Conservation (phyloP, 2,113 vertebrate genomes). For the Notarius lentiginosus region DNA sequence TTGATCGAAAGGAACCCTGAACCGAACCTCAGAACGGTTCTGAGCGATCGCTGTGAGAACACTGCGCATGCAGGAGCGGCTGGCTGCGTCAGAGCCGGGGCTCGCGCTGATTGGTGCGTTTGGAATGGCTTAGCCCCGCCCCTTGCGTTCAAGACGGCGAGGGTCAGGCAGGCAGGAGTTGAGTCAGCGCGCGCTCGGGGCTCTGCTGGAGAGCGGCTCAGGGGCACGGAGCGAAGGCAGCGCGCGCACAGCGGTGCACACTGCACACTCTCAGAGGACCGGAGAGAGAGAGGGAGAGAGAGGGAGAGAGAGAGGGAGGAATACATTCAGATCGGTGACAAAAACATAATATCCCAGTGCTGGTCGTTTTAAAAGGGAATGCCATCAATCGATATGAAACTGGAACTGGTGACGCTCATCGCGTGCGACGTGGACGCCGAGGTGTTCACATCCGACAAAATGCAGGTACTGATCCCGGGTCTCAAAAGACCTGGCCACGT, state of each 20-base stretch:
- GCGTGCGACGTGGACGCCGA: conserved; percentile 78
- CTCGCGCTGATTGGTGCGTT: conserved; percentile 52
- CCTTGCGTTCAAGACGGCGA: conserved; percentile 39
- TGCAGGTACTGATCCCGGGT: conserved; percentile 70
- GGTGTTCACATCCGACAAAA: conserved; percentile 78
- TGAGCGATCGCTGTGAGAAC: background rate
- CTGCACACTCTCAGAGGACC: no score
- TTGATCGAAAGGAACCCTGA: background rate
- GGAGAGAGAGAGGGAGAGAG: background rate
- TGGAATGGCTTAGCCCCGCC: conserved; percentile 30
- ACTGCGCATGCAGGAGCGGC: conserved; percentile 53
- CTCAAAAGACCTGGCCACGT: conserved; percentile 20
- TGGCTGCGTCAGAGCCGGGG: conserved; percentile 70
- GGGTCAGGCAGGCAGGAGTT: conserved; percentile 27
- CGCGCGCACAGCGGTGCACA: background rate
- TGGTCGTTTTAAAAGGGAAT: conserved; percentile 64
- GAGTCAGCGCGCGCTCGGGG: conserved; percentile 19
- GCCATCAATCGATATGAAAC: conserved; percentile 83
- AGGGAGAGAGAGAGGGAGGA: background rate
- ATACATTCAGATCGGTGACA: background rate
- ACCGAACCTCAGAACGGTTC: background rate
- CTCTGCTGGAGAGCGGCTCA: conserved; percentile 4
- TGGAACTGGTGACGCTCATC: conserved; percentile 81
- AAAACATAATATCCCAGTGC: background rate
- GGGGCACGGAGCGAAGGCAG: background rate